Evolutionary conservation across 2,113 vertebrate genomes (phyloP).

Genomic region (Lanius collurio): DNA sequence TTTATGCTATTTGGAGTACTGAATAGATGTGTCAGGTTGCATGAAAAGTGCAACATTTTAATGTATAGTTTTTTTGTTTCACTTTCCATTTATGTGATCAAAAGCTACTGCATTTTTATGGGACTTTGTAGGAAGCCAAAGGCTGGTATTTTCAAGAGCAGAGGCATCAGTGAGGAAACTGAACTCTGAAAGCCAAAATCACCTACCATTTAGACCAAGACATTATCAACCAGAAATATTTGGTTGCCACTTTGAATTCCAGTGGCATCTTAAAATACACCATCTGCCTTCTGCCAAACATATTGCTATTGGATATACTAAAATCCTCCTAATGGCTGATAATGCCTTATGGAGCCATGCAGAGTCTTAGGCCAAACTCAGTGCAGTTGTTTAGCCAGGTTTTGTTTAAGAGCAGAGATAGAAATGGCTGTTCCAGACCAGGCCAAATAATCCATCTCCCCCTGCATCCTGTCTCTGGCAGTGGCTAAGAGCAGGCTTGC

Average conservation of each 20-base stretch:
- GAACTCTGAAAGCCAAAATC: not conserved
- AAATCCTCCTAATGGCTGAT: not conserved
- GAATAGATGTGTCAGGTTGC: not conserved
- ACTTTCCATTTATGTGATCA: not conserved
- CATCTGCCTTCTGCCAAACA: not conserved
- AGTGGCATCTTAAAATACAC: not conserved
- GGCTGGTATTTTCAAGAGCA: not conserved
- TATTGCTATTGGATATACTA: not conserved
- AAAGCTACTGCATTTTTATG: not conserved
- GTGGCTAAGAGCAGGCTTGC: not conserved
- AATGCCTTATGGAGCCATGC: fast-evolving
- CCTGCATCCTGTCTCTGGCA: not conserved
- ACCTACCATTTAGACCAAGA: not conserved
- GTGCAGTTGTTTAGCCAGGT: not conserved
- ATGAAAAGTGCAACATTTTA: not conserved
- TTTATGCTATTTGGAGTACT: not conserved
- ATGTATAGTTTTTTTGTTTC: not conserved
- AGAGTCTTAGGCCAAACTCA: not conserved
- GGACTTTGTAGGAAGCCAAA: not conserved
- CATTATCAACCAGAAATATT: not conserved
- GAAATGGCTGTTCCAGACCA: not conserved
- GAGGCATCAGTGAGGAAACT: not conserved
- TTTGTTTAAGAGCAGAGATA: not conserved
- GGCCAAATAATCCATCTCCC: not conserved
- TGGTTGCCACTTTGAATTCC: not conserved